Base-by-base conservation (phyloP, 2,888 invertebrate species). In the Chrysolina haemoptera region DNA sequence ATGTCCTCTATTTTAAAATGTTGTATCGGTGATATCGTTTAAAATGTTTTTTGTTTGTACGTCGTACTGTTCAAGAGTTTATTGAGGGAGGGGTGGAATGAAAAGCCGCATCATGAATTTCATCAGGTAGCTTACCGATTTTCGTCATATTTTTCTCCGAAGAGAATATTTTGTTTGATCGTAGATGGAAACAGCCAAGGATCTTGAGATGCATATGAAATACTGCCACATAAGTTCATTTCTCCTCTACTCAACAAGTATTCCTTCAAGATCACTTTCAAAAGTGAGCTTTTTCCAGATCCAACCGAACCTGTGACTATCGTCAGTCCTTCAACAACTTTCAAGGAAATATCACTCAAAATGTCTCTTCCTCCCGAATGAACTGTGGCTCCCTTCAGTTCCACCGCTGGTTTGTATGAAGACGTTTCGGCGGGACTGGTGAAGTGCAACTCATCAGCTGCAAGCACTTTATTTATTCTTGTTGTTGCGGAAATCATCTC, bases 301-400 rank as follows among this genome's bases (percentile, higher is more conserved):
- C 85, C 85, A 16, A 93, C 91, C 1, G 90, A 89, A 9, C 94
- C 93, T 53, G 93, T 90, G 14, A 94, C 84, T 27, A 91, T 90
- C 43, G 89, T 86, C 10, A 91, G 78, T 53, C 89, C 84, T 1
- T 77, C 73, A 14, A 88, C 88, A 0, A 90, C 81, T 35, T 85
- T 84, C 35, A 90, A 75, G 10, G 86, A 87, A 14, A 91, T 81
- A 68, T 89, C 83, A 67, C 85, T 84, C 10, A 91, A 79, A 0
- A 90, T 18, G 83, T 80, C 64, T 78, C 78, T 20, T 81, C 84
- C 70, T 84, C 82, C 69, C 11, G 83, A 78, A 20, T 74, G 71
- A n/a, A 83, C 73, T n/a, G 12, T 59, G 1, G 70, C 76, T 16
- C 71, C 41, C 66, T 70, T 68, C 14, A 79, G 16, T 48, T 76